Base-by-base conservation (phyloP, 2,888 invertebrate genomes). In the Ectropis crepuscularia region DNA sequence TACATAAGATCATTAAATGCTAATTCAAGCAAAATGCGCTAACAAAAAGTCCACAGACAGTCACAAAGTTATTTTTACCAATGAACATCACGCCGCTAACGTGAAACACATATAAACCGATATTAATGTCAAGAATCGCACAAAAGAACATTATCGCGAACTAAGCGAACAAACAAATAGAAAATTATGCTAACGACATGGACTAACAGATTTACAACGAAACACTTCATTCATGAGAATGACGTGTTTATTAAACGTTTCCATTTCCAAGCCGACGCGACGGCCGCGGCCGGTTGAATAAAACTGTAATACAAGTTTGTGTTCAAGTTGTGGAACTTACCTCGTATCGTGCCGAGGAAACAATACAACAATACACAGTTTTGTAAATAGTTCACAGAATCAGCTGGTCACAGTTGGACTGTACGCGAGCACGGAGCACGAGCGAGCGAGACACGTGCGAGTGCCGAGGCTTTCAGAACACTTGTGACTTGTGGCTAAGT, bases 381-480 rank as follows among this genome's bases (percentile, higher is more conserved):
- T 28, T 41, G 51, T 51, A 51, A 51, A 51, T 51, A 51, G 51
- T 51, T 51, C 51, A 51, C 51, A 51, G 12, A 51, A 42, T 51
- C 51, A 51, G 51, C 51, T 51, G 51, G 41, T 76, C 73, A 74
- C 71, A 72, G 61, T 53, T 67, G 63, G 46, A 64, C 65, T 67
- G 47, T 70, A 67, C 71, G 72, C 72, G 71, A 69, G 68, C 73
- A 70, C 64, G 70, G 16, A 28, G 16, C 16, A 28, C 68, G 67
- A 62, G 64, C 53, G 57, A 54, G 45, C 42, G 10, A 59, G 72
- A 64, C 81, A 79, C 81, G 80, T 81, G 81, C 77, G 74, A 68
- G 71, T 69, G 67, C 73, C 72, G 72, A 74, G 71, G 71, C 78
- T 73, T 71, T 70, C 81, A 70, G 70, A 72, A 75, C 83, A 81